phyloP scores from a whole-genome alignment of 53 echinoderm and acorn worm genomes.

The Arbacia lixula region DNA sequence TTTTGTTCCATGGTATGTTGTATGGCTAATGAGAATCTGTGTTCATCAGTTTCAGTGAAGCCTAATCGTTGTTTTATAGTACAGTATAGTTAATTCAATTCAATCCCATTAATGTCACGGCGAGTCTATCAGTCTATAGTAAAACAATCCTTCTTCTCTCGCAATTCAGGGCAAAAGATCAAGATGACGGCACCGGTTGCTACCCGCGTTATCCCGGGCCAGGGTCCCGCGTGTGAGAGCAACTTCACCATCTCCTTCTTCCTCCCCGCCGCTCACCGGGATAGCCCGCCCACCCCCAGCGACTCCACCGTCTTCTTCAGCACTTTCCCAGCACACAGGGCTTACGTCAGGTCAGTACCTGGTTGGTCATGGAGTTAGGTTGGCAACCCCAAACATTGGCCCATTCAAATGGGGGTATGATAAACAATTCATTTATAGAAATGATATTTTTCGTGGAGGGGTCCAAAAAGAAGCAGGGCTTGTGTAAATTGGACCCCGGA shows the following conservation, averaged over 20 bases:
- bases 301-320: conserved; percentile 54
- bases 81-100: too few relatives aligned
- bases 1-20: too few relatives aligned
- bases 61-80: too few relatives aligned
- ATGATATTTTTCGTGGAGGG: too few relatives aligned
- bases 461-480: too few relatives aligned
- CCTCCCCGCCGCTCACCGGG: conserved; percentile 59
- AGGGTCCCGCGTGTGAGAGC: conserved; percentile 69
- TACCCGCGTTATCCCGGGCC: conserved; percentile 72
- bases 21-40: too few relatives aligned
- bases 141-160: not conserved
- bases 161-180: conserved; percentile 65
- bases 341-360: conserved; percentile 74
- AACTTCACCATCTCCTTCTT: conserved; percentile 84
- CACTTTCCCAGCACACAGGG: conserved; percentile 52
- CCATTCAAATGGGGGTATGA: too few relatives aligned
- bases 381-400: conserved; percentile 47
- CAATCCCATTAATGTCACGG: too few relatives aligned
- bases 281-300: conserved; percentile 53
- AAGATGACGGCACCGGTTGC: conserved; percentile 81
- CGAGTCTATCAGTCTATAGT: too few relatives aligned
- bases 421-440: too few relatives aligned
- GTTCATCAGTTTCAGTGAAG: too few relatives aligned
- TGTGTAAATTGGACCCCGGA: too few relatives aligned
- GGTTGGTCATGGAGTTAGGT: conserved; percentile 21